Percentiles rank a stretch among this genome's conserved stretches.
Conservation (phyloP, 2,113 vertebrate genomes). For the Solea solea region DNA sequence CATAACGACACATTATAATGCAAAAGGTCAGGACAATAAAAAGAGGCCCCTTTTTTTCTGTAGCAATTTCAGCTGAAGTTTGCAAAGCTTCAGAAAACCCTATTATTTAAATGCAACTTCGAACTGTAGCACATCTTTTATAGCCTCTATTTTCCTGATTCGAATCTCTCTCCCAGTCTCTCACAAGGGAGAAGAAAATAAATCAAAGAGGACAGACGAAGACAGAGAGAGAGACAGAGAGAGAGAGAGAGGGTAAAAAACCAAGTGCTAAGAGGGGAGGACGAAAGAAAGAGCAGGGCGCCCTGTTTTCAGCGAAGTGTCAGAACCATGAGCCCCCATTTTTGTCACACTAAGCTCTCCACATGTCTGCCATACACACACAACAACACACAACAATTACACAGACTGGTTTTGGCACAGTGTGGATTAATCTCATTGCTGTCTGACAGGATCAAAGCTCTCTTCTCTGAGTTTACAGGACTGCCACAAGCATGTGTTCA, state of each 20-base stretch:
- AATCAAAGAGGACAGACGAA: conserved; percentile 26
- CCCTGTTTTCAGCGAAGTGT: conserved; percentile 61
- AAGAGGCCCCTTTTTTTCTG: background rate
- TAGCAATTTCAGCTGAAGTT: conserved; percentile 20
- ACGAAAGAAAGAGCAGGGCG: conserved; percentile 17
- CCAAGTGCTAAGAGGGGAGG: conserved; percentile 10
- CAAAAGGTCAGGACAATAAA: background rate
- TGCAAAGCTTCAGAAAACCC: conserved; percentile 34
- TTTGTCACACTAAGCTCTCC: conserved; percentile 65
- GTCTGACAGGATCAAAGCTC: conserved; percentile 68
- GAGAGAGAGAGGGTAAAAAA: conserved; percentile 24
- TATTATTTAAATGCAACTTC: conserved; percentile 37
- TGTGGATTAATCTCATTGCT: conserved; percentile 68
- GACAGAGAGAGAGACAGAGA: conserved; percentile 26
- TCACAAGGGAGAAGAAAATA: conserved; percentile 20
- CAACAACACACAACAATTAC: conserved; percentile 19
- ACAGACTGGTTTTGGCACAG: conserved; percentile 42
- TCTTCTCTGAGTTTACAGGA: conserved; percentile 39
- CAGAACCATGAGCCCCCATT: conserved; percentile 43
- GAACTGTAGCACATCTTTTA: conserved; percentile 42
- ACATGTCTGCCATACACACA: conserved; percentile 32
- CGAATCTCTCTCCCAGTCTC: conserved; percentile 19
- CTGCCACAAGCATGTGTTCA: conserved; percentile 51
- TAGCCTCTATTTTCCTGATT: conserved; percentile 34
- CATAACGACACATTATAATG: conserved; percentile 4